Base-by-base conservation (phyloP, 2,888 invertebrate species). In the Resseliella maxima region DNA sequence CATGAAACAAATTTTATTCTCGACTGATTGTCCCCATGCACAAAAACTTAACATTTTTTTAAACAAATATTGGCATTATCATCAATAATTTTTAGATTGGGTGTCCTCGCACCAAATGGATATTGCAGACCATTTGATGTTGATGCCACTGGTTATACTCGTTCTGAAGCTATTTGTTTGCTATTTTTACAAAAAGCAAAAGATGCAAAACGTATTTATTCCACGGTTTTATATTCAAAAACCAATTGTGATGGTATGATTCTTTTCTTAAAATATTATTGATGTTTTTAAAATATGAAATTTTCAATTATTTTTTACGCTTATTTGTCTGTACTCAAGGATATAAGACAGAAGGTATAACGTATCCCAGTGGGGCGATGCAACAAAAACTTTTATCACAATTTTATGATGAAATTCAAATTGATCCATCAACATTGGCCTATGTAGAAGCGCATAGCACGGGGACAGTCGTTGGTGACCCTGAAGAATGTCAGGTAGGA, bases 101-200 rank as follows among this genome's bases (percentile, higher is more conserved):
- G 95, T 87, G 95, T 96, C 89, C 90, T 99, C 5, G 95, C 98
- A 1, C 92, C 93, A 0, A 96, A 98, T 88, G 98, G 99, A 0
- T 93, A 93, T 85, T 98, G 98, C 91, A 96, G 97, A 89, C 95
- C 96, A 72, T 99, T 99, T 90, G 99, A 99, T 91, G 94, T 94
- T 88, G 92, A 93, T 86, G 96, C 95, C 27, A 93, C 95, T 88
- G 97, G 97, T 0, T 97, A 97, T 89, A 95, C 94, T 0, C 93
- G 97, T n/a, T 94, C 96, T 21, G 97, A 97, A 90, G 94, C 95
- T 0, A 92, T 96, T 2, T 94, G 93, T 5, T 94, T 94, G 0
- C 89, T 95, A 54, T 94, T 95, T 88, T 89, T 97, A 27, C 97
- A 97, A 90, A 95, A 94, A 88, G 93, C 93, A 38, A 92, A 93